phyloP scores from a whole-genome alignment of 2,888 invertebrate genomes.

The Stenodera caucasica region DNA sequence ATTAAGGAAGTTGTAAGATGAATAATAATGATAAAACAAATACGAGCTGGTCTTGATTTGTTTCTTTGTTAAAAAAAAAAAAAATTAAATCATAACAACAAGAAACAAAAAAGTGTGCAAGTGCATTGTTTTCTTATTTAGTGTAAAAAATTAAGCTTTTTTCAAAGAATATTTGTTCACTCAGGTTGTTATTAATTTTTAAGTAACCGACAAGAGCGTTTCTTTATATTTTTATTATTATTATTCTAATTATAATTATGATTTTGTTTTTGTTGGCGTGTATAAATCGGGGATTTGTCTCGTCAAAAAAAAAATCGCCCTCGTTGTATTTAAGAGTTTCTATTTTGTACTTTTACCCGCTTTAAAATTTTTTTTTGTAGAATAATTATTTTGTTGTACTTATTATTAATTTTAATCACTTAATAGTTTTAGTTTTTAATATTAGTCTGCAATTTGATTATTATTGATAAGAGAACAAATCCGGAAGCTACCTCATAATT shows the following conservation, averaged over 20 bases:
- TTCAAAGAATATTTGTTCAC: constrained; percentile 21
- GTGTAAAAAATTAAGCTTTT: constrained; percentile 24
- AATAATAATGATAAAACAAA: constrained; percentile 33
- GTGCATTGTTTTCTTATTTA: constrained; percentile 27
- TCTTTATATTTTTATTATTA: constrained; percentile 25
- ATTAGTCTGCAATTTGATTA: constrained; percentile 13
- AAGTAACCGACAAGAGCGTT: constrained; percentile 17
- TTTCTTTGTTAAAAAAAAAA: constrained; percentile 21
- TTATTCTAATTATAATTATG: constrained; percentile 31
- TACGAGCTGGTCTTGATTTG: constrained; percentile 48
- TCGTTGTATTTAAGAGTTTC: constrained; percentile 4
- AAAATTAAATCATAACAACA: background rate
- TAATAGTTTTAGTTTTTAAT: constrained; percentile 22
- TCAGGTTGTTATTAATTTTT: constrained; percentile 37
- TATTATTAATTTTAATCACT: constrained; percentile 21
- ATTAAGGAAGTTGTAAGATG: constrained; percentile 35
- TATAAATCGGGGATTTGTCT: constrained; percentile 14
- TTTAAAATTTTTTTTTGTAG: constrained; percentile 12
- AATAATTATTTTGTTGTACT: constrained; percentile 26
- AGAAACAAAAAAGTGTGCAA: constrained; percentile 9
- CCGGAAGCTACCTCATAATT: constrained; percentile 40
- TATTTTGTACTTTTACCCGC: constrained; percentile 12
- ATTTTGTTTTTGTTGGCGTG: background rate
- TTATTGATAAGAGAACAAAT: constrained; percentile 17
- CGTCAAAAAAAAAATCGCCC: constrained; percentile 16